These are phyloP conservation scores for Pseudomyrmex dendroicus DNA, from an alignment of 1,140 invertebrate species.

Conservation along the genomic window DNA sequence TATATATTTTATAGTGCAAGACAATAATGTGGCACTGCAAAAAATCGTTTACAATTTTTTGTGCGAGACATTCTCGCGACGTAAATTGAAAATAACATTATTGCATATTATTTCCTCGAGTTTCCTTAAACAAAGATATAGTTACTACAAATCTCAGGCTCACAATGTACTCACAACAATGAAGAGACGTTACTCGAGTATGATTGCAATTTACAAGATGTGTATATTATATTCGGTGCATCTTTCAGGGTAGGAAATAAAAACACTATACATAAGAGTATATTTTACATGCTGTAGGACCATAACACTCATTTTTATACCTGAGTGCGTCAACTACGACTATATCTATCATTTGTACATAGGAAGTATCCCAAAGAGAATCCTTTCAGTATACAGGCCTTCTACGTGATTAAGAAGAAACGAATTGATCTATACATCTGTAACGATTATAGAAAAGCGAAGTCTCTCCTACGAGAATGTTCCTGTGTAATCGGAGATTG, in stretches of 20 bases:
- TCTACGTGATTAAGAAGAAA: conserved; percentile 21
- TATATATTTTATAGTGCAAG: not conserved
- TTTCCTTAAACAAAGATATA: conserved; percentile 28
- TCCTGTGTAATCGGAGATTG: conserved; percentile 47
- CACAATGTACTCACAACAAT: not conserved
- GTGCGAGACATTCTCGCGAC: not conserved
- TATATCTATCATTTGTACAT: conserved; percentile 45
- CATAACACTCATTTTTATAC: not conserved
- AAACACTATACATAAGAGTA: not conserved
- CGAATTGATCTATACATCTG: not conserved
- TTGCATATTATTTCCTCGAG: not conserved
- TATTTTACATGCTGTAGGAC: not conserved
- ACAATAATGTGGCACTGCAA: not conserved
- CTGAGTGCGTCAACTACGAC: not conserved
- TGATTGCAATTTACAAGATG: conserved; percentile 9
- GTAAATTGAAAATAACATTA: not conserved
- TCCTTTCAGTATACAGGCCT: conserved; percentile 23
- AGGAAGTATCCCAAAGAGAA: conserved; percentile 55
- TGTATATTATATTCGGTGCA: conserved; percentile 1
- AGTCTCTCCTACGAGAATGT: conserved; percentile 25
- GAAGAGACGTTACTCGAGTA: conserved; percentile 14
- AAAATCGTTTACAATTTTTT: conserved; percentile 10
- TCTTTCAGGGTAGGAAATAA: conserved; percentile 7
- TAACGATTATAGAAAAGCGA: not conserved
- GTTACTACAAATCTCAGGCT: conserved; percentile 54